Percentiles rank a stretch among this genome's conserved stretches.
phyloP scores from a whole-genome alignment of 2,797 vertebrate species.

The Ceyx erithaca region DNA sequence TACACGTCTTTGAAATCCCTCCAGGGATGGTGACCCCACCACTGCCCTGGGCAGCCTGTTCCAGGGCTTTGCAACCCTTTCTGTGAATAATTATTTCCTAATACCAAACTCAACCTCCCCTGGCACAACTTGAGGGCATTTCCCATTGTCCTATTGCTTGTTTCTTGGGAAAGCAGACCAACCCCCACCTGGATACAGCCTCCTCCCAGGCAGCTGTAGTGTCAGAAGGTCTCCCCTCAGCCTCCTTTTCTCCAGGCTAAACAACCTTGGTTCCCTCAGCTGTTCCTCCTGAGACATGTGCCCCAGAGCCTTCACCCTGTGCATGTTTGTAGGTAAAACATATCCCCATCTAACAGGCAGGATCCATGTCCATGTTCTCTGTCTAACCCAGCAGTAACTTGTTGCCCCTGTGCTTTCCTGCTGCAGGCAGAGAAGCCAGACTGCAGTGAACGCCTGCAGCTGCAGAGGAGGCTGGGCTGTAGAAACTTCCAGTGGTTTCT shows the following conservation, averaged over 20 bases:
- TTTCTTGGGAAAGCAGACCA: not conserved
- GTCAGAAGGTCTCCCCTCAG: not conserved
- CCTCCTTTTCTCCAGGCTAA: not conserved
- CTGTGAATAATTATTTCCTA: not conserved
- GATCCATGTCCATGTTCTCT: not conserved
- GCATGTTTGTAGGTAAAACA: not conserved
- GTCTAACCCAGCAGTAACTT: not conserved
- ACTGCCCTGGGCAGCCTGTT: not conserved
- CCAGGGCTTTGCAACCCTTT: not conserved
- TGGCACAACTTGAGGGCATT: not conserved
- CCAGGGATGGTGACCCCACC: not conserved
- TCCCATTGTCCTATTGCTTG: not conserved
- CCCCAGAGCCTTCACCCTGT: not conserved
- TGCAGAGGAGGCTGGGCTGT: slow-evolving; percentile 85
- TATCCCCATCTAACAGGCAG: not conserved
- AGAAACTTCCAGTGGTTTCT: slow-evolving; percentile 89
- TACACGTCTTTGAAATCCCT: not conserved
- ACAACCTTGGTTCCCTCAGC: not conserved
- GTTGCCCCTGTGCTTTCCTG: not conserved
- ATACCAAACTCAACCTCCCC: not conserved
- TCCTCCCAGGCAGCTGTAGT: not conserved
- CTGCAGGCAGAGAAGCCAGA: slow-evolving; percentile 83
- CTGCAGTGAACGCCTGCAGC: slow-evolving; percentile 80
- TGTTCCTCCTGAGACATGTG: not conserved
- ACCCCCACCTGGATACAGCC: not conserved